Conservation (phyloP, 2,888 invertebrate genomes). For the Drosophila formosana region DNA sequence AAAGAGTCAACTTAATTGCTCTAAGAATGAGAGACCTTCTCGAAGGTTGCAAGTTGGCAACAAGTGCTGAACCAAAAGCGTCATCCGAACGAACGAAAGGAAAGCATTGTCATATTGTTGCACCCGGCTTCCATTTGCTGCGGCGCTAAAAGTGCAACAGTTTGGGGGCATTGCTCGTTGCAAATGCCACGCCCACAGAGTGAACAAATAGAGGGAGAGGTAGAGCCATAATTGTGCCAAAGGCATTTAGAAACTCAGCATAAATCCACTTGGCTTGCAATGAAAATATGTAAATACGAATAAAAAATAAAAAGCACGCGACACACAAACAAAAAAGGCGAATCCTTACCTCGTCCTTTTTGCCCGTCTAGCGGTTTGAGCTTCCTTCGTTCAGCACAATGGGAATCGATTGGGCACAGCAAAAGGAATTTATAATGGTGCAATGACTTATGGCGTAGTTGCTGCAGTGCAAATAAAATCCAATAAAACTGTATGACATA, state of each 20-base stretch:
- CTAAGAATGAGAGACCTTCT: slow-evolving; percentile 5
- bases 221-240: slow-evolving; percentile 42
- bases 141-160: slow-evolving; percentile 50
- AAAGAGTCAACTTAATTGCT: slow-evolving; percentile 44
- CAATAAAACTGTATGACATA: slow-evolving; percentile 51
- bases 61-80: slow-evolving; percentile 35
- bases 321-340: slow-evolving; percentile 37
- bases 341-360: not conserved
- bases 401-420: slow-evolving; percentile 66
- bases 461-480: slow-evolving; percentile 62
- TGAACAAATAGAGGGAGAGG: not conserved
- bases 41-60: slow-evolving; percentile 23
- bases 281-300: slow-evolving; percentile 37
- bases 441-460: slow-evolving; percentile 73
- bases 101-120: slow-evolving; percentile 21
- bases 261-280: slow-evolving; percentile 68
- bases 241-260: slow-evolving; percentile 63
- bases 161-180: not conserved
- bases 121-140: slow-evolving; percentile 11
- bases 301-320: slow-evolving; percentile 41
- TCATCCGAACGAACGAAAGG: slow-evolving; percentile 29
- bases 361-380: slow-evolving; percentile 15
- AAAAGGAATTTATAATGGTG: slow-evolving; percentile 76
- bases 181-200: slow-evolving; percentile 26
- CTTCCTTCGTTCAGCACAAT: slow-evolving; percentile 48